Percentiles rank a stretch among this genome's conserved stretches.
phyloP scores from a whole-genome alignment of 2,113 vertebrate genomes.

The Rallus limicola region DNA sequence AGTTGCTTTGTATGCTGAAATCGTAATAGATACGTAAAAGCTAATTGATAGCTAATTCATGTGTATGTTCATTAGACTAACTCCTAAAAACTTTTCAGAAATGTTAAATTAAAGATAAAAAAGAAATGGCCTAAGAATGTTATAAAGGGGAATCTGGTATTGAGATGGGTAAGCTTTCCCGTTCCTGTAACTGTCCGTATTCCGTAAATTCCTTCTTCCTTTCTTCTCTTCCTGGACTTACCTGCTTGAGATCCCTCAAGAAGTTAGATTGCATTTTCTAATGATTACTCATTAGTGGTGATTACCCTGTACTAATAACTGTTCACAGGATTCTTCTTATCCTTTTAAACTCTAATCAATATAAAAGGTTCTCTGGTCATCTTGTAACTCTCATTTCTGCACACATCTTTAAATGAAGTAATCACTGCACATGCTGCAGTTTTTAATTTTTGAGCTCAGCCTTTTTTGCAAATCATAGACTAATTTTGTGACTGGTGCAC shows the following conservation, averaged over 20 bases:
- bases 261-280: not conserved
- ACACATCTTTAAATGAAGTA: not conserved
- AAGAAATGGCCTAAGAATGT: not conserved
- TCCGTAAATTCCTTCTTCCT: not conserved
- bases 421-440: not conserved
- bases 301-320: not conserved
- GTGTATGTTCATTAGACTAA: not conserved
- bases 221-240: not conserved
- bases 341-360: not conserved
- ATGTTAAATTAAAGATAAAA: not conserved
- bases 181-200: not conserved
- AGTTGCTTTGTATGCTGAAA: not conserved
- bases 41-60: not conserved
- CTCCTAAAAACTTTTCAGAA: not conserved
- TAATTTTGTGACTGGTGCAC: not conserved
- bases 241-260: not conserved
- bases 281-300: not conserved
- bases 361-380: not conserved
- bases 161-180: not conserved
- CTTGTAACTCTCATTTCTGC: not conserved
- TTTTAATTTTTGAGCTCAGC: not conserved
- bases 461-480: not conserved
- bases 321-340: not conserved
- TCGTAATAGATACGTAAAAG: accelerated
- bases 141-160: not conserved